Percentiles rank a stretch among this genome's conserved stretches.
These are phyloP conservation scores for Oscarella lobularis DNA, from an alignment of 37 sponge, comb jelly and placozoan species.

Conservation along the genomic window DNA sequence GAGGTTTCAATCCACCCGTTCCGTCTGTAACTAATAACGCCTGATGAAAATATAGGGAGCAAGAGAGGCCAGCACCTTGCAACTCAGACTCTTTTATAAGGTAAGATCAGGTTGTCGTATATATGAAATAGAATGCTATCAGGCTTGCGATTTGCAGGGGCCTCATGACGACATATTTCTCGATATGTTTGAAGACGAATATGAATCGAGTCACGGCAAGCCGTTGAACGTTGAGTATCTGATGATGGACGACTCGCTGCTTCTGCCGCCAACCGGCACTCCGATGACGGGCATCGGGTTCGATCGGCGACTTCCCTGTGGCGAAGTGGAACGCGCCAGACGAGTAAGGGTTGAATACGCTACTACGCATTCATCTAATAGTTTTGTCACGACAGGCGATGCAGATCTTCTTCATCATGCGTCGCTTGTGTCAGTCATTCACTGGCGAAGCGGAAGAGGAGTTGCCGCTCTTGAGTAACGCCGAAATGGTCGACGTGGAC, in stretches of 20 bases:
- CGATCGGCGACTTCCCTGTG: constrained; percentile 77
- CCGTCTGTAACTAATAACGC: no score
- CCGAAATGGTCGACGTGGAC: constrained; percentile 25
- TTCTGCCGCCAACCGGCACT: constrained; percentile 82
- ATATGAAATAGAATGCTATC: no score
- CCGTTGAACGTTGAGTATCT: constrained; percentile 19
- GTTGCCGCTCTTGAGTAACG: constrained; percentile 39
- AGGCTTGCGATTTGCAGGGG: no score
- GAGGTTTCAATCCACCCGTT: no score
- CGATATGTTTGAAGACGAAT: constrained; percentile 88
- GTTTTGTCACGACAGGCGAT: no score
- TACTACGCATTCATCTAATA: no score
- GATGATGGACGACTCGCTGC: constrained; percentile 71
- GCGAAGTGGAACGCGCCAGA: constrained; percentile 29
- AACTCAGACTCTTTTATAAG: neutral
- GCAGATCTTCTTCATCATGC: constrained; percentile 61
- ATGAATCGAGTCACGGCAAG: constrained; percentile 15
- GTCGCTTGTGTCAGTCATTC: constrained; percentile 34
- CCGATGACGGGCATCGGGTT: constrained; percentile 89
- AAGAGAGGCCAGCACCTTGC: neutral
- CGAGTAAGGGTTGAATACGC: no score
- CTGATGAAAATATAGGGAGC: neutral
- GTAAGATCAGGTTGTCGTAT: no score
- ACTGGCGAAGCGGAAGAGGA: constrained; percentile 23
- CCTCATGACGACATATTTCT: constrained; percentile 69